Conservation (phyloP, 2,113 vertebrate species). For the Gadus macrocephalus region DNA sequence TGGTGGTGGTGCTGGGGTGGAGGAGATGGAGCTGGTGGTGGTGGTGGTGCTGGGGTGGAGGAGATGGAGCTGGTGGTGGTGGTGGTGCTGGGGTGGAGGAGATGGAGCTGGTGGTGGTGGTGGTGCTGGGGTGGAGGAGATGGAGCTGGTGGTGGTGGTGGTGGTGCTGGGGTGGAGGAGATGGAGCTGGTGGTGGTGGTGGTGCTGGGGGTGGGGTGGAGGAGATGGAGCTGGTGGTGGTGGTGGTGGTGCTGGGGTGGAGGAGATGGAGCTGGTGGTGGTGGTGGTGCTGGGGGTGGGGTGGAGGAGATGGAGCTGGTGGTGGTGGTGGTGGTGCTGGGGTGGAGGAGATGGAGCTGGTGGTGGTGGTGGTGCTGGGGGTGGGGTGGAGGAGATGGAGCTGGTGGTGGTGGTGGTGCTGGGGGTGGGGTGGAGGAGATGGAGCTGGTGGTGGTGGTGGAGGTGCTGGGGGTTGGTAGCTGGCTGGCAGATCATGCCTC, state of each 20-base stretch:
- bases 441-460: conserved; percentile 25
- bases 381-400: conserved; percentile 45
- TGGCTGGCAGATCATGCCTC: conserved; percentile 70
- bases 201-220: conserved; percentile 49
- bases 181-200: conserved; percentile 25
- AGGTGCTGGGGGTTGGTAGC: conserved; percentile 57
- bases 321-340: conserved; percentile 41
- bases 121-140: conserved; percentile 45
- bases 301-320: conserved; percentile 42
- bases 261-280: conserved; percentile 21
- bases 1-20: conserved; percentile 44
- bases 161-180: conserved; percentile 48
- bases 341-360: conserved; percentile 42
- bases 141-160: conserved; percentile 26
- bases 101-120: conserved; percentile 21
- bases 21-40: conserved; percentile 21
- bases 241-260: conserved; percentile 48
- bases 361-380: conserved; percentile 42
- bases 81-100: conserved; percentile 47
- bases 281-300: conserved; percentile 45
- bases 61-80: conserved; percentile 11
- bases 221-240: conserved; percentile 20
- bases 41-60: conserved; percentile 49
- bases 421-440: conserved; percentile 48
- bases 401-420: conserved; percentile 32